These are phyloP conservation scores for Metopolophium dirhodum DNA, from an alignment of 1,140 invertebrate species.

Conservation along the genomic window DNA sequence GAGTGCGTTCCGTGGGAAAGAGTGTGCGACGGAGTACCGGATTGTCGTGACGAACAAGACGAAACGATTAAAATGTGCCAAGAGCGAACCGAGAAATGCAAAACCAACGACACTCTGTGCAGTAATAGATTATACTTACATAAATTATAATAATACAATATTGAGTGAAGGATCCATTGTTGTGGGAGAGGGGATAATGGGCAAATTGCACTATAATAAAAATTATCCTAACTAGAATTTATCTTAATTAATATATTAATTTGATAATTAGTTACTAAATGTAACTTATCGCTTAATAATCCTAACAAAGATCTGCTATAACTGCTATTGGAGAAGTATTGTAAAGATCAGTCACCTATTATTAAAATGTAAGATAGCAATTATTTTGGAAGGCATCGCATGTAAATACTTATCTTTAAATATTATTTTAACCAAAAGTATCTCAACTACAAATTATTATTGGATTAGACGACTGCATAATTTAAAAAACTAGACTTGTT, in stretches of 20 bases:
- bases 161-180: background rate
- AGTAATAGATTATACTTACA: constrained; percentile 3
- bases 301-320: background rate
- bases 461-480: background rate
- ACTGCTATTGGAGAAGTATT: background rate
- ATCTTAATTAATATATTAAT: background rate
- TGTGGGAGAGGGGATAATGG: background rate
- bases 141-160: background rate
- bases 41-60: constrained; percentile 75
- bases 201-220: background rate
- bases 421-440: background rate
- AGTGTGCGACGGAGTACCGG: constrained; percentile 73
- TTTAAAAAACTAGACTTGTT: background rate
- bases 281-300: background rate
- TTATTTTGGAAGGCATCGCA: no score
- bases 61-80: constrained; percentile 68
- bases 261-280: background rate
- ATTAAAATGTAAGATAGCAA: no score
- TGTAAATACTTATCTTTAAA: background rate
- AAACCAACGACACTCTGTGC: constrained; percentile 61
- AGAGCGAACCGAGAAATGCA: constrained; percentile 60
- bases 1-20: constrained; percentile 70
- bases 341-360: no score
- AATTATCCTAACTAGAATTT: background rate
- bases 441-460: background rate